Evolutionary conservation across 2,888 invertebrate species (phyloP).

Genomic region (Stratiomys singularior): DNA sequence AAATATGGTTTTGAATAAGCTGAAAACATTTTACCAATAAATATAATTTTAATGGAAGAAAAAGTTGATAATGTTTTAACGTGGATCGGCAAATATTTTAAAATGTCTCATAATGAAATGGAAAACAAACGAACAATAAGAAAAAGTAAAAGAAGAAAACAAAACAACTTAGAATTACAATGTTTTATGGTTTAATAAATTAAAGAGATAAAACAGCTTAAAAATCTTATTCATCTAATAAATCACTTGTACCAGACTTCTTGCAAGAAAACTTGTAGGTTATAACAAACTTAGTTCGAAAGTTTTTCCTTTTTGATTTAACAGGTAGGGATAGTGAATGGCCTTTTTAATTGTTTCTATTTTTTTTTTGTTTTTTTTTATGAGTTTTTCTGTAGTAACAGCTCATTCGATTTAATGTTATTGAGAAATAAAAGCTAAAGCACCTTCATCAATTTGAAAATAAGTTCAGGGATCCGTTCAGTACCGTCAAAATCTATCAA

Average conservation of each 20-base stretch:
- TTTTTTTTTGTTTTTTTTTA: not conserved
- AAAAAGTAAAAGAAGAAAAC: slow-evolving; percentile 38
- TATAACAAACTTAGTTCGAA: slow-evolving; percentile 35
- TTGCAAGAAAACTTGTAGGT: slow-evolving; percentile 21
- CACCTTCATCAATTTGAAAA: slow-evolving; percentile 32
- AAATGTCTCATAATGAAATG: too few relatives aligned
- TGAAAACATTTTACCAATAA: too few relatives aligned
- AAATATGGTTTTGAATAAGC: too few relatives aligned
- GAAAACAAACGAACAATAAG: not conserved
- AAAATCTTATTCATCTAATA: slow-evolving; percentile 25
- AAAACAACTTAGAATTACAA: slow-evolving; percentile 30
- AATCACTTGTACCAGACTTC: slow-evolving; percentile 44
- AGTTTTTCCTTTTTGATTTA: slow-evolving; percentile 13
- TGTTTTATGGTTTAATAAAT: slow-evolving; percentile 48
- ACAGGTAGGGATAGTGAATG: too few relatives aligned
- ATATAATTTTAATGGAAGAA: too few relatives aligned
- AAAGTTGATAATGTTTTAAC: too few relatives aligned
- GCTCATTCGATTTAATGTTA: not conserved
- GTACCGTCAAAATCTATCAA: too few relatives aligned
- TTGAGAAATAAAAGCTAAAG: slow-evolving; percentile 29
- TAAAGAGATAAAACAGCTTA: slow-evolving; percentile 44
- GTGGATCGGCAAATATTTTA: too few relatives aligned
- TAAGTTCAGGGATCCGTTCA: not conserved
- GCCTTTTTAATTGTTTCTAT: too few relatives aligned
- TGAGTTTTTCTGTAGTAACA: slow-evolving; percentile 5